These are phyloP conservation scores for Phainopepla nitens DNA, from an alignment of 2,113 vertebrate genomes.

Conservation along the genomic window DNA sequence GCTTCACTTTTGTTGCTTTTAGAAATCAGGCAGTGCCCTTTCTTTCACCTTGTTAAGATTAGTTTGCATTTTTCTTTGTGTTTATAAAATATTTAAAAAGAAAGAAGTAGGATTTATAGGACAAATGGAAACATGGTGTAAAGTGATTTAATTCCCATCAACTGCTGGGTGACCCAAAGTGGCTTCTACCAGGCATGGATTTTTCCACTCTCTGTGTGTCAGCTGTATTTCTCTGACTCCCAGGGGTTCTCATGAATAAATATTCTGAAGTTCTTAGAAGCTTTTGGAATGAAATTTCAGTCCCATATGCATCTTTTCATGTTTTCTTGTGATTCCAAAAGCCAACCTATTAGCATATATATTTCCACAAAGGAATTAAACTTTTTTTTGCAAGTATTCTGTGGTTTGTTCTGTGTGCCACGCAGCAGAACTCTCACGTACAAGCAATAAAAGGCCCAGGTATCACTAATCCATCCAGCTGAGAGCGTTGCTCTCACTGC, in stretches of 20 bases:
- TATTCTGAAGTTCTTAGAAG: neutral
- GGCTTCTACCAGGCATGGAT: slow-evolving; percentile 24
- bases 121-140: slow-evolving; percentile 52
- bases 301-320: neutral
- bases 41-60: slow-evolving; percentile 57
- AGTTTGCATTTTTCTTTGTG: slow-evolving; percentile 53
- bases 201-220: slow-evolving; percentile 32
- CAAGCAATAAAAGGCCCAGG: neutral
- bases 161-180: slow-evolving; percentile 26
- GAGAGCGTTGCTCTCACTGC: neutral
- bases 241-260: neutral
- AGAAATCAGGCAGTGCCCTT: slow-evolving; percentile 40
- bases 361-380: neutral
- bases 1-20: slow-evolving; percentile 39
- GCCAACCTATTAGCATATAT: neutral
- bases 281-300: neutral
- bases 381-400: neutral
- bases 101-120: slow-evolving; percentile 48
- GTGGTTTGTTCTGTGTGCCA: neutral
- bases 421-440: neutral
- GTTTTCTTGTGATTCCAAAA: neutral
- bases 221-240: slow-evolving; percentile 6
- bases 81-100: slow-evolving; percentile 58
- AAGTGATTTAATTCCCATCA: slow-evolving; percentile 45
- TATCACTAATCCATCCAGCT: neutral